Conservation (phyloP, 2,797 vertebrate species). For the Antrozous pallidus region DNA sequence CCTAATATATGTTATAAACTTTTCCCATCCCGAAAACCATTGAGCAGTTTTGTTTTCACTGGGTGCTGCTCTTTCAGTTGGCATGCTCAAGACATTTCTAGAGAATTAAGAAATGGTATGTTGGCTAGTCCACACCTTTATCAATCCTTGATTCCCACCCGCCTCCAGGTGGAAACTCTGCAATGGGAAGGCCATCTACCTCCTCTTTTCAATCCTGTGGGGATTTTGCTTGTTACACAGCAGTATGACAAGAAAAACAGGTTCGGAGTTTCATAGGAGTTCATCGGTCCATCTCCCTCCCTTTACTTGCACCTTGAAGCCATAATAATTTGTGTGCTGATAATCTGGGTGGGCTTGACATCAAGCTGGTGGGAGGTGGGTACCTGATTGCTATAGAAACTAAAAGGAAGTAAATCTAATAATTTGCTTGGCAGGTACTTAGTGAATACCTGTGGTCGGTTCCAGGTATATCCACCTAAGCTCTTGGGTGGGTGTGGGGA, state of each 20-base stretch:
- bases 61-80: slow-evolving; percentile 44
- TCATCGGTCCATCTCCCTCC: neutral
- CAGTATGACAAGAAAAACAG: slow-evolving; percentile 61
- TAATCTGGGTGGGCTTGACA: slow-evolving; percentile 25
- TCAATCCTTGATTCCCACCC: slow-evolving; percentile 5
- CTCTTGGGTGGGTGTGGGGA: neutral
- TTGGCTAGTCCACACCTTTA: slow-evolving; percentile 37
- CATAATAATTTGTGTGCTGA: slow-evolving; percentile 50
- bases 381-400: slow-evolving; percentile 38
- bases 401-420: slow-evolving; percentile 23
- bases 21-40: neutral
- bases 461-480: neutral
- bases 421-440: slow-evolving; percentile 18
- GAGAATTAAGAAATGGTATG: slow-evolving; percentile 9
- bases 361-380: slow-evolving; percentile 19
- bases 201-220: slow-evolving; percentile 41
- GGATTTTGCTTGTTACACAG: slow-evolving; percentile 51
- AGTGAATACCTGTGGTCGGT: neutral
- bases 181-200: neutral
- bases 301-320: slow-evolving; percentile 19
- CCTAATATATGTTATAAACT: neutral
- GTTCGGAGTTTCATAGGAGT: slow-evolving; percentile 49
- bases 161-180: slow-evolving; percentile 47
- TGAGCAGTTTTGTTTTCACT: slow-evolving; percentile 1
- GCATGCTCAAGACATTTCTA: slow-evolving; percentile 24